Evolutionary conservation across 2,797 vertebrate genomes (phyloP).

Genomic region (Enteromius argenteus): DNA sequence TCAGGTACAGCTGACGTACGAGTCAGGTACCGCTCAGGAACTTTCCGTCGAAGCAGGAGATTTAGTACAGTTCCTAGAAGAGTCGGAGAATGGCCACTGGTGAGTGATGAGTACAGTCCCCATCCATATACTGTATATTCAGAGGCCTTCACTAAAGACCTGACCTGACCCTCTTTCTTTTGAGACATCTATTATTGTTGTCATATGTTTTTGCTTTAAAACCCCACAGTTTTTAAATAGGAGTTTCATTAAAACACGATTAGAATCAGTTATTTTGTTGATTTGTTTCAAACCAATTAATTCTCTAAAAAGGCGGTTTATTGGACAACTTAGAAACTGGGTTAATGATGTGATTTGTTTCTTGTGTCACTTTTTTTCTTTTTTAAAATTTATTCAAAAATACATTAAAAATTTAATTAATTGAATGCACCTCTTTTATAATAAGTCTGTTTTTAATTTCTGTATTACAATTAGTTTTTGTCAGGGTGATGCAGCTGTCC

Average conservation of each 20-base stretch:
- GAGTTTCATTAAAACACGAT: not conserved
- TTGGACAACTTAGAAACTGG: not conserved
- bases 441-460: not conserved
- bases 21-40: slow-evolving; percentile 76
- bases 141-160: not conserved
- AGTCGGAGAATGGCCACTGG: slow-evolving; percentile 85
- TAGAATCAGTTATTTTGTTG: not conserved
- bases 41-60: slow-evolving; percentile 79
- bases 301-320: not conserved
- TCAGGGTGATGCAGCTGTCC: not conserved
- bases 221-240: not conserved
- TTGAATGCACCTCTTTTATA: not conserved
- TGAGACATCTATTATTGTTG: not conserved
- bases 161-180: not conserved
- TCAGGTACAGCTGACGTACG: slow-evolving; percentile 83
- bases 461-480: not conserved
- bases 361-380: not conserved
- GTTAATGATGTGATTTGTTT: not conserved
- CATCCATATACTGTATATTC: not conserved
- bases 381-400: not conserved
- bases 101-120: slow-evolving; percentile 64
- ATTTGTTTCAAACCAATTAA: not conserved
- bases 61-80: slow-evolving; percentile 84
- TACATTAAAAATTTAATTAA: not conserved
- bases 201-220: not conserved